These are phyloP conservation scores for Schizothorax lantsangensis DNA, from an alignment of 2,797 vertebrate genomes.

Conservation along the genomic window DNA sequence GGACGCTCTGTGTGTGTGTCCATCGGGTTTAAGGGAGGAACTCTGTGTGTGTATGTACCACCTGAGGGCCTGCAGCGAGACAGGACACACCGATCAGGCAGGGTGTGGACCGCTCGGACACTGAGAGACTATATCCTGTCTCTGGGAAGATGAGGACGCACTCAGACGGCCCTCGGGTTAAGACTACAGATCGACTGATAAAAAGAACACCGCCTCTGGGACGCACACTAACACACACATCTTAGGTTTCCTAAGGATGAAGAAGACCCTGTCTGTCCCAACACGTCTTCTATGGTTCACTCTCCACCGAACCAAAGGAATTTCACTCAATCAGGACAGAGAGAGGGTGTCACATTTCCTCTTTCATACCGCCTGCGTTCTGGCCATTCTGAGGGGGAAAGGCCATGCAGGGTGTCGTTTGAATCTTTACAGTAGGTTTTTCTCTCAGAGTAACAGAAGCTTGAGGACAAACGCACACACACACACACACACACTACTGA, in stretches of 20 bases:
- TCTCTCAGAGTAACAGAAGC: neutral
- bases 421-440: conserved; percentile 26
- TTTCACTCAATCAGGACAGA: conserved; percentile 43
- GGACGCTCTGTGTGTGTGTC: conserved; percentile 35
- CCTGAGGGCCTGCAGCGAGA: conserved; percentile 47
- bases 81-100: conserved; percentile 55
- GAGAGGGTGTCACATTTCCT: conserved; percentile 35
- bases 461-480: neutral
- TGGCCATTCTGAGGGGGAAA: neutral
- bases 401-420: neutral
- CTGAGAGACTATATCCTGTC: conserved; percentile 56
- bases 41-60: conserved; percentile 49
- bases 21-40: conserved; percentile 25
- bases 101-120: conserved; percentile 57
- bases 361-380: neutral
- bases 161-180: conserved; percentile 58
- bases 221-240: conserved; percentile 25
- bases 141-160: conserved; percentile 43
- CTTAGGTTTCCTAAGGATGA: conserved; percentile 22
- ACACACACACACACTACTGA: conserved; percentile 64
- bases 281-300: conserved; percentile 51
- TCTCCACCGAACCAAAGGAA: conserved; percentile 39
- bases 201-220: conserved; percentile 43
- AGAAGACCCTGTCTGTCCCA: conserved; percentile 48
- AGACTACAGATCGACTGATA: conserved; percentile 59